Conservation (phyloP, 2,113 vertebrate genomes). For the Dromiciops gliroides region DNA sequence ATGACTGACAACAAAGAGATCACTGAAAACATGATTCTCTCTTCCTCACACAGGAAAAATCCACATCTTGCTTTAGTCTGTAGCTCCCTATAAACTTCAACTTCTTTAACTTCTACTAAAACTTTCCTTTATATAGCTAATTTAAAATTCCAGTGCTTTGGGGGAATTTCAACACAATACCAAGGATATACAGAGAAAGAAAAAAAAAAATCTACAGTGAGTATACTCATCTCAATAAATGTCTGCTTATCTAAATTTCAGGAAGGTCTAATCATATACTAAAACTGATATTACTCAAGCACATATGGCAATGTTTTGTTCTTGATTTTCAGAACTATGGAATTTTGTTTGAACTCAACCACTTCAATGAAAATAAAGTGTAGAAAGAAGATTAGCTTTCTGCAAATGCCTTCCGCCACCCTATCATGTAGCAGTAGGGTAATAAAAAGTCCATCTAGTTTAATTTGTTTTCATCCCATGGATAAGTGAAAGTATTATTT, state of each 20-base stretch:
- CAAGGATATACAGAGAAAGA: slow-evolving; percentile 10
- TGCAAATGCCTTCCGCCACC: slow-evolving; percentile 22
- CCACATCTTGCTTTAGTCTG: not conserved
- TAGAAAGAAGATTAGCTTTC: slow-evolving; percentile 37
- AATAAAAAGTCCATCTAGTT: slow-evolving; percentile 48
- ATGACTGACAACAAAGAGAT: not conserved
- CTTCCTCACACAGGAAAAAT: not conserved
- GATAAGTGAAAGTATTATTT: not conserved
- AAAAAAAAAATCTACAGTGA: not conserved
- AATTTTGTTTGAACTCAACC: slow-evolving; percentile 31
- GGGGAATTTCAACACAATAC: not conserved
- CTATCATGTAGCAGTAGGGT: slow-evolving; percentile 7
- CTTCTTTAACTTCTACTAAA: not conserved
- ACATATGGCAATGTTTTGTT: not conserved
- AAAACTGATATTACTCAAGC: not conserved
- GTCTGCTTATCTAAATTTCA: not conserved
- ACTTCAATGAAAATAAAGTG: slow-evolving; percentile 47
- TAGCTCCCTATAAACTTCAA: not conserved
- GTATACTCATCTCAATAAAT: not conserved
- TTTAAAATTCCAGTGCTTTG: not conserved
- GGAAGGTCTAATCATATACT: not conserved
- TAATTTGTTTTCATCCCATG: slow-evolving; percentile 50
- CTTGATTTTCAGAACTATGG: slow-evolving; percentile 22
- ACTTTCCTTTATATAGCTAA: not conserved
- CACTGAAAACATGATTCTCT: not conserved